Evolutionary conservation across 1,140 invertebrate species (phyloP).

Genomic region (Heliothis virescens): DNA sequence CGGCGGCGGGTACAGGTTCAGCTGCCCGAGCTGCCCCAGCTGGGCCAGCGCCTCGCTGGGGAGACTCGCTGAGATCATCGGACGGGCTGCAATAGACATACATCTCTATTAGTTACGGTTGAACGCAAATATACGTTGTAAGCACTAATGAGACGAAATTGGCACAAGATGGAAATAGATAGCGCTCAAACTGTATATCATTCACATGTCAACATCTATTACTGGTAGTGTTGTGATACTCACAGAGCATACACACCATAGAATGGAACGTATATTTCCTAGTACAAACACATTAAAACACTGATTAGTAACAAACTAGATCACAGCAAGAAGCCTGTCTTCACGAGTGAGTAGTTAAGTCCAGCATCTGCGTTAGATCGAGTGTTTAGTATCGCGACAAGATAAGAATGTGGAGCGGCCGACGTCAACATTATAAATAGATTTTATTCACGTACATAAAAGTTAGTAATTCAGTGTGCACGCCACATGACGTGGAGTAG

Average conservation of each 20-base stretch:
- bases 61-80: constrained; percentile 85
- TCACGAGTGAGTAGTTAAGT: constrained; percentile 9
- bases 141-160: neutral
- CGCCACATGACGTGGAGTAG: constrained; percentile 57
- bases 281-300: constrained; percentile 5
- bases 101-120: constrained; percentile 27
- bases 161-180: constrained; percentile 1
- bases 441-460: constrained; percentile 74
- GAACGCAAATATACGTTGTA: neutral
- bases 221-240: neutral
- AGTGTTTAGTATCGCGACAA: constrained; percentile 64
- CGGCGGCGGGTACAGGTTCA: constrained; percentile 77
- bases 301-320: constrained; percentile 24
- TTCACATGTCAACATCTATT: neutral
- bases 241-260: neutral
- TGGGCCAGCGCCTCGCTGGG: constrained; percentile 84
- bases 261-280: neutral
- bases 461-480: constrained; percentile 67
- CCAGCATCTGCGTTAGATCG: constrained; percentile 70
- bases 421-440: constrained; percentile 82
- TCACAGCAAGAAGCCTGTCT: constrained; percentile 13
- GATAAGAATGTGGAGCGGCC: constrained; percentile 79
- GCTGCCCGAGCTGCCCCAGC: constrained; percentile 78
- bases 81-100: constrained; percentile 73
- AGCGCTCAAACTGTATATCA: constrained; percentile 3